Base-by-base conservation (phyloP, 2,888 invertebrate species). In the Dioctria linearis region DNA sequence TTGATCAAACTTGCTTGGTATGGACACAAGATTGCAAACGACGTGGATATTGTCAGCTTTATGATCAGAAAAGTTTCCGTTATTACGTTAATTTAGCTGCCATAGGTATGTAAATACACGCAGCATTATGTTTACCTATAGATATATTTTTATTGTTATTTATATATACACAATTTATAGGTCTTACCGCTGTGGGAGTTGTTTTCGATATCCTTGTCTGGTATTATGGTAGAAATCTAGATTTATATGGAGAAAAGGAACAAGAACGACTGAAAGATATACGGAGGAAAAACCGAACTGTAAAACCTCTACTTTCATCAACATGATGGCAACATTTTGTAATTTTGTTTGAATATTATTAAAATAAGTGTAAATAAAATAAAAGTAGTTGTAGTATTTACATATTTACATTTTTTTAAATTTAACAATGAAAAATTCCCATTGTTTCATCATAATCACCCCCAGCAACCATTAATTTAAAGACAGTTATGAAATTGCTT, bases 41-140 rank as follows among this genome's bases (percentile, higher is more conserved):
- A 39, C 90, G 87, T 54, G 93, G 93, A 9, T 92, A 93, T 84
- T 94, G 94, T 83, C 93, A 93, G 90, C 86, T 93, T 39, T 93
- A 94, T 84, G 91, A 94, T 86, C 91, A 91, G 83, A 88, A 90
- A 25, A 88, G 89, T 51, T 92, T 93, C 85, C 90, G 93, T 42
- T 89, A 90, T 84, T 89, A 90, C 78, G 87, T 93, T 3, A 93
- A 93, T 85, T 85, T 90, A 2, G 87, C 91, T 11, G 90, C 92
- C 5, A 90, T 90, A 75, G 86, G 92, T 92, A 85, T 89, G 86
- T 87, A 13, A 37, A 43, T 25, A 25, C 3, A 3, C 3, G 11
- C 25, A 59, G 5, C n/a, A 5, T 63, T 63, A 37, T 39, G 5
- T 59, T 25, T 25, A 0, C 25, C 25, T 25, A n/a, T n/a, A 25